These are phyloP conservation scores for Poecilia picta DNA, from an alignment of 2,797 vertebrate species.

Conservation along the genomic window DNA sequence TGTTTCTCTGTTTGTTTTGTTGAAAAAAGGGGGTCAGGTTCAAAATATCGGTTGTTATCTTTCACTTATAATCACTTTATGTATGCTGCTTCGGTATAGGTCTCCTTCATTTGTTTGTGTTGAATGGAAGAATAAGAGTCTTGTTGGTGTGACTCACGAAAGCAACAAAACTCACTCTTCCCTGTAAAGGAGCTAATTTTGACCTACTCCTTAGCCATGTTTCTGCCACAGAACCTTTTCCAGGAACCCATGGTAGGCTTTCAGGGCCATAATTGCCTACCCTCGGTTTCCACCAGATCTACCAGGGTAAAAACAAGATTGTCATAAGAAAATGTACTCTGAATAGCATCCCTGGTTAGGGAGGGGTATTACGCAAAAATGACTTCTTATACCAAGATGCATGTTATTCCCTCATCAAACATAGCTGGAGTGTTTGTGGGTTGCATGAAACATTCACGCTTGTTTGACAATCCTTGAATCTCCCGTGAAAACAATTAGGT, in stretches of 20 bases:
- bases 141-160: background rate
- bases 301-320: background rate
- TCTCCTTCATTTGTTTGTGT: background rate
- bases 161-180: background rate
- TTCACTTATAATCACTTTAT: conserved; percentile 32
- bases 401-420: background rate
- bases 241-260: background rate
- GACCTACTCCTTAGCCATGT: background rate
- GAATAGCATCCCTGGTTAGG: background rate
- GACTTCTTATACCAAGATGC: background rate
- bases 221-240: background rate
- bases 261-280: background rate
- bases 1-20: conserved; percentile 43
- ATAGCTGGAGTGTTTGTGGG: background rate
- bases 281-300: background rate
- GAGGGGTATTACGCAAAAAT: background rate
- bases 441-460: background rate
- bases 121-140: background rate
- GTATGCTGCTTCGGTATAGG: background rate
- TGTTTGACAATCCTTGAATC: background rate
- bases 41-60: conserved; percentile 52
- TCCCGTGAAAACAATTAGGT: background rate
- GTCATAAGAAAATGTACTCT: background rate
- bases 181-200: background rate
- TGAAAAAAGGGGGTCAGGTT: conserved; percentile 54